Evolutionary conservation across 2,113 vertebrate species (phyloP).

Genomic region (Ariopsis seemanni): DNA sequence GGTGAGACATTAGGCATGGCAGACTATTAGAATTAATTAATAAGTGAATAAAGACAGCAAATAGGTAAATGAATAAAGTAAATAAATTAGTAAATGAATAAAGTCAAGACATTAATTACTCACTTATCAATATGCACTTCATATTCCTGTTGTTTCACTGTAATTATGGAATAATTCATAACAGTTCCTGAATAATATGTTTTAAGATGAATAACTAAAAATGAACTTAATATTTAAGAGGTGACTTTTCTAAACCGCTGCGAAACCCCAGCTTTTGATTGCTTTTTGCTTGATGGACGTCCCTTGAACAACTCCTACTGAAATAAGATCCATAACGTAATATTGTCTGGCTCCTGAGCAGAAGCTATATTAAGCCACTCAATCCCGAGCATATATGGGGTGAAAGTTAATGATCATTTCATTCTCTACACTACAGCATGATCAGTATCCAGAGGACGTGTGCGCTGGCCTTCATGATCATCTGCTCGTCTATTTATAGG

Average conservation of each 20-base stretch:
- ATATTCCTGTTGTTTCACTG: neutral
- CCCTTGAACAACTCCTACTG: conserved; percentile 8
- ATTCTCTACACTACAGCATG: conserved; percentile 6
- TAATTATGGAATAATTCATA: neutral
- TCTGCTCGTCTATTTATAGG: conserved; percentile 30
- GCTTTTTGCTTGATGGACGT: neutral
- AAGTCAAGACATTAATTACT: neutral
- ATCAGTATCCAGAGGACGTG: conserved; percentile 24
- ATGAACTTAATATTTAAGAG: neutral
- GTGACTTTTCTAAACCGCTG: neutral
- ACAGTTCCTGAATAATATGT: neutral
- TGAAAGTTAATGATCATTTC: conserved; percentile 41
- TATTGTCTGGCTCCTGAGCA: conserved; percentile 16
- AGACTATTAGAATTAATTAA: neutral
- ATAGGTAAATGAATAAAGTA: neutral
- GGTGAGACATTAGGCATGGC: neutral
- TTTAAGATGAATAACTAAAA: neutral
- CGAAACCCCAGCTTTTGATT: neutral
- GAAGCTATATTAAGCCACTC: conserved; percentile 40
- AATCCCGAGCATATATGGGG: conserved; percentile 20
- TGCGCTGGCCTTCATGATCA: neutral
- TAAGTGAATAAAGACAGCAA: neutral
- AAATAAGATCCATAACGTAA: conserved; percentile 17
- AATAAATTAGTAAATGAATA: neutral
- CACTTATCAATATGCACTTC: neutral